Percentiles rank a stretch among this genome's conserved stretches.
phyloP scores from a whole-genome alignment of 2,888 invertebrate genomes.

The Scelioninae gen. 1 region DNA sequence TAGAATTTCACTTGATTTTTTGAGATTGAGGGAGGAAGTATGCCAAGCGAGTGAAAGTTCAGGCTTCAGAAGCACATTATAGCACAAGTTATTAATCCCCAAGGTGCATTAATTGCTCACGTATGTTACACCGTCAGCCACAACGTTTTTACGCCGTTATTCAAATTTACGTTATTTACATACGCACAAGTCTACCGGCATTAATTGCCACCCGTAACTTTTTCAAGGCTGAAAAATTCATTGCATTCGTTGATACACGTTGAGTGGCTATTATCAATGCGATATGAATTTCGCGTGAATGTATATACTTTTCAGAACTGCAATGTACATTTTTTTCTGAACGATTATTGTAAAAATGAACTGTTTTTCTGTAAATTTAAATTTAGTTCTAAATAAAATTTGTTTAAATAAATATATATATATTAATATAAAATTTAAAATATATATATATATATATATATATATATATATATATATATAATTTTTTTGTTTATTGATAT shows the following conservation, averaged over 20 bases:
- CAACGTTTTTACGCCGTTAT: too few relatives aligned
- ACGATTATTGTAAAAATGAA: neutral
- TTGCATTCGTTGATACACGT: neutral
- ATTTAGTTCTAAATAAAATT: neutral
- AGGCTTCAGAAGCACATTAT: constrained; percentile 51
- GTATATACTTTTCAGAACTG: neutral
- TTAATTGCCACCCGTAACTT: constrained; percentile 8
- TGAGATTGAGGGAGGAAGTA: constrained; percentile 60
- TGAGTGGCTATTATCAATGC: neutral
- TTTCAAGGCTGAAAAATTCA: constrained; percentile 27
- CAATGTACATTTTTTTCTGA: neutral
- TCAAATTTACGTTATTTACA: too few relatives aligned
- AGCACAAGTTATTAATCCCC: constrained; percentile 60
- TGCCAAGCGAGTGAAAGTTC: constrained; percentile 69
- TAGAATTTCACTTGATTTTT: constrained; percentile 66
- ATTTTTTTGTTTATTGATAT: too few relatives aligned
- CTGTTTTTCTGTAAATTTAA: neutral
- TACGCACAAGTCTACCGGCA: too few relatives aligned
- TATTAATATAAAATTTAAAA: too few relatives aligned
- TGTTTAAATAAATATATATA: too few relatives aligned
- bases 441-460: too few relatives aligned
- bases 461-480: too few relatives aligned
- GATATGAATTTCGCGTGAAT: neutral
- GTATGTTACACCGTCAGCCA: too few relatives aligned
- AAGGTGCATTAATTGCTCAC: too few relatives aligned